These are phyloP conservation scores for Harpalus rufipes DNA, from an alignment of 2,888 invertebrate species.

Conservation along the genomic window DNA sequence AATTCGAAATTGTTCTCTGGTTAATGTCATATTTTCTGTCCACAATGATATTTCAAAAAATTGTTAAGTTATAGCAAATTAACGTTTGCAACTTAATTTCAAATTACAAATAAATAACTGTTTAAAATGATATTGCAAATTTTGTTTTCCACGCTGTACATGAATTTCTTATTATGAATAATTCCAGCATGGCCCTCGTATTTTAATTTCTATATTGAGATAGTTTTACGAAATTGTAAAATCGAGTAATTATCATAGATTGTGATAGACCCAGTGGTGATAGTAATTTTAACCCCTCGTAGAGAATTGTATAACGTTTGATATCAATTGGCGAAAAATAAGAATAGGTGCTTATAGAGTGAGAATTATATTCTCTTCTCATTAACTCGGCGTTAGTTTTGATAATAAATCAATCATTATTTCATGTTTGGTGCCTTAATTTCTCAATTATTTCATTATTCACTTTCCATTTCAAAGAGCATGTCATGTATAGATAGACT, in stretches of 20 bases:
- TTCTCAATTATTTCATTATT: not conserved
- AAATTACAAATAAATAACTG: too few species aligned
- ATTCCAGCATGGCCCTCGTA: not conserved
- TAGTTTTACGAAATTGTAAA: conserved; percentile 19
- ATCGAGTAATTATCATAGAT: conserved; percentile 14
- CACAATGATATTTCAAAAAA: too few species aligned
- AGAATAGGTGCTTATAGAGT: not conserved
- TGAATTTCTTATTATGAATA: too few species aligned
- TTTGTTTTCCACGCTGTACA: too few species aligned
- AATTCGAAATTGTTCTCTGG: too few species aligned
- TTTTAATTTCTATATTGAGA: conserved; percentile 9
- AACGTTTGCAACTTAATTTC: too few species aligned
- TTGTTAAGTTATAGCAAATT: too few species aligned
- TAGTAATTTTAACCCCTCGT: conserved; percentile 42
- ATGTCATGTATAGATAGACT: conserved; percentile 55
- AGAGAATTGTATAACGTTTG: conserved; percentile 43
- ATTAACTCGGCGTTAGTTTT: conserved; percentile 30
- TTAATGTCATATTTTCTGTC: too few species aligned
- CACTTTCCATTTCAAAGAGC: conserved; percentile 53
- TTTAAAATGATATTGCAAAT: too few species aligned
- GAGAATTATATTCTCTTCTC: conserved; percentile 6
- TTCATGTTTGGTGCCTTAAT: conserved; percentile 33
- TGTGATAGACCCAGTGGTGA: conserved; percentile 54
- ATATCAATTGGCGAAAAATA: conserved; percentile 39
- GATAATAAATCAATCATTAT: conserved; percentile 29